phyloP scores from a whole-genome alignment of 2,888 invertebrate species.

The Coleophora deauratella region DNA sequence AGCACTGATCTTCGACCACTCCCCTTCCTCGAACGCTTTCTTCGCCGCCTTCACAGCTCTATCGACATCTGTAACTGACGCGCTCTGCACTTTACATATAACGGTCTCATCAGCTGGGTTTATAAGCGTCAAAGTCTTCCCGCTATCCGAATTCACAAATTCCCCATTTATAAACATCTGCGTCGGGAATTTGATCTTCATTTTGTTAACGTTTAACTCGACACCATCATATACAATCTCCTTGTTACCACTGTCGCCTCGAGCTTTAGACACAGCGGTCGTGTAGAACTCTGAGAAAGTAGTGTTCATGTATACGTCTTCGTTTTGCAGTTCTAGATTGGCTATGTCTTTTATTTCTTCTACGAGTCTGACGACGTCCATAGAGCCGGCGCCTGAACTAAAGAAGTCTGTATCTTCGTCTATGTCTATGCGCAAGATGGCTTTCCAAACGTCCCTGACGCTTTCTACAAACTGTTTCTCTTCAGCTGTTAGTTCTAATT shows the following conservation, averaged over 20 bases:
- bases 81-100: slow-evolving; percentile 83
- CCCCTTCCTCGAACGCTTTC: slow-evolving; percentile 88
- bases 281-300: slow-evolving; percentile 86
- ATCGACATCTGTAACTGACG: slow-evolving; percentile 87
- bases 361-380: slow-evolving; percentile 95
- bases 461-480: slow-evolving; percentile 80
- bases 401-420: slow-evolving; percentile 93
- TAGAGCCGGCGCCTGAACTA: slow-evolving; percentile 95
- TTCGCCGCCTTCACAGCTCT: slow-evolving; percentile 91
- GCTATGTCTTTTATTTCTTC: slow-evolving; percentile 93
- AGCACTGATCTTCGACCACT: slow-evolving; percentile 96
- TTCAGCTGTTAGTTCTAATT: slow-evolving; percentile 79
- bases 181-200: slow-evolving; percentile 88
- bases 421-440: slow-evolving; percentile 85
- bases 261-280: slow-evolving; percentile 77
- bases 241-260: slow-evolving; percentile 73
- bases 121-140: slow-evolving; percentile 77
- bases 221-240: slow-evolving; percentile 83
- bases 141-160: slow-evolving; percentile 85
- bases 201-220: slow-evolving; percentile 85
- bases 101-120: slow-evolving; percentile 91
- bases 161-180: slow-evolving; percentile 94
- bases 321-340: slow-evolving; percentile 85
- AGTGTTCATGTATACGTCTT: slow-evolving; percentile 94
- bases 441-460: slow-evolving; percentile 84